A percentile compares a stretch with the other conserved stretches of the same genome.
Evolutionary conservation across 2,113 vertebrate species (phyloP).

Genomic region (Pelvicachromis taeniatus): DNA sequence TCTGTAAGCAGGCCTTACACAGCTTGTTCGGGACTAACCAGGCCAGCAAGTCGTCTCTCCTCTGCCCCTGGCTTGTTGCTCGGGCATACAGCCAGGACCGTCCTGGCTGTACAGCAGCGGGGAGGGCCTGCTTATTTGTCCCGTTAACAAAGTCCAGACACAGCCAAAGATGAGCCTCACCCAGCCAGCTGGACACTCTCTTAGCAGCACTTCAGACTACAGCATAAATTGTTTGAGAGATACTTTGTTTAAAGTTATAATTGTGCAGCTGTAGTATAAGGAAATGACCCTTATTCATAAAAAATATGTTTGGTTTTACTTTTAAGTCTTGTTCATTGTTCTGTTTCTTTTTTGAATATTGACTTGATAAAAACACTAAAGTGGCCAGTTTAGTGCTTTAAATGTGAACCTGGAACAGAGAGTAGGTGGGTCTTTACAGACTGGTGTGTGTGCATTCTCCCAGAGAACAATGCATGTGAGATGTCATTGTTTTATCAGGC

Average conservation of each 20-base stretch:
- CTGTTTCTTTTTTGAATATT: neutral
- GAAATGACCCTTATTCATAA: neutral
- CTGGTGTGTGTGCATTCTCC: neutral
- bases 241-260: neutral
- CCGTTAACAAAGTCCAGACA: neutral
- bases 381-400: neutral
- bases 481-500: neutral
- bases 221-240: neutral
- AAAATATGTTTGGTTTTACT: neutral
- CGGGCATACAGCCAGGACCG: neutral
- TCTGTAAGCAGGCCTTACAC: neutral
- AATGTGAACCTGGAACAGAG: neutral
- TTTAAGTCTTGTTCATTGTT: neutral
- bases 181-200: neutral
- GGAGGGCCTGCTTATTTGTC: neutral
- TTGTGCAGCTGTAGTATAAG: neutral
- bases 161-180: neutral
- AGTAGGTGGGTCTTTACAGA: neutral
- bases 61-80: neutral
- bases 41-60: neutral
- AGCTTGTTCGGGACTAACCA: neutral
- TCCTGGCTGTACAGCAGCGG: neutral
- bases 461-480: neutral
- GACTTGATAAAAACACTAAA: neutral
- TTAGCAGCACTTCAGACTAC: neutral